Evolutionary conservation across 2,113 vertebrate genomes (phyloP).

Genomic region (Odocoileus hemionus): DNA sequence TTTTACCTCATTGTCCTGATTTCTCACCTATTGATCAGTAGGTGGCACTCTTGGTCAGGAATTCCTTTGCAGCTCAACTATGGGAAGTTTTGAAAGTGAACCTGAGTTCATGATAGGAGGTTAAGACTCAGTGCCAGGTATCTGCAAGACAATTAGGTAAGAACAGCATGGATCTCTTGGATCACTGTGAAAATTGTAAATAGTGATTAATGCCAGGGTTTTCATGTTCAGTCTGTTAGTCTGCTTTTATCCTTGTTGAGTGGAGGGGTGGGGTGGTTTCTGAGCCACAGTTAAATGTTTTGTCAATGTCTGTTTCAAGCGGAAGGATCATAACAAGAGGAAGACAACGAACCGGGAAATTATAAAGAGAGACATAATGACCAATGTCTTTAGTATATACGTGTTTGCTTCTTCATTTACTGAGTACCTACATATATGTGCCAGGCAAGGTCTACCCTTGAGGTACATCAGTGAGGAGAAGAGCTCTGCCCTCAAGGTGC

Average conservation of each 20-base stretch:
- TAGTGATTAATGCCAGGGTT: neutral
- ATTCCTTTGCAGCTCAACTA: slow-evolving; percentile 37
- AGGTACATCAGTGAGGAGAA: neutral
- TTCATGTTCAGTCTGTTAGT: neutral
- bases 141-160: neutral
- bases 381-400: neutral
- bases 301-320: neutral
- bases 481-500: neutral
- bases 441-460: neutral
- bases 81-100: slow-evolving; percentile 8
- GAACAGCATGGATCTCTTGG: neutral
- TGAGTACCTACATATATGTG: neutral
- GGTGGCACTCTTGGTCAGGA: slow-evolving; percentile 73
- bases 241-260: neutral
- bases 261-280: neutral
- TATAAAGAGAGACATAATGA: neutral
- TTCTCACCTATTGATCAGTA: slow-evolving; percentile 43
- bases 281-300: neutral
- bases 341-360: neutral
- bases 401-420: neutral
- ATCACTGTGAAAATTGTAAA: neutral
- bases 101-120: neutral
- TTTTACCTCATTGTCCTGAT: neutral
- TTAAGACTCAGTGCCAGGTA: neutral
- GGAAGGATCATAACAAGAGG: neutral